Conservation (phyloP, 2,888 invertebrate species). For the Tridacna gigas region DNA sequence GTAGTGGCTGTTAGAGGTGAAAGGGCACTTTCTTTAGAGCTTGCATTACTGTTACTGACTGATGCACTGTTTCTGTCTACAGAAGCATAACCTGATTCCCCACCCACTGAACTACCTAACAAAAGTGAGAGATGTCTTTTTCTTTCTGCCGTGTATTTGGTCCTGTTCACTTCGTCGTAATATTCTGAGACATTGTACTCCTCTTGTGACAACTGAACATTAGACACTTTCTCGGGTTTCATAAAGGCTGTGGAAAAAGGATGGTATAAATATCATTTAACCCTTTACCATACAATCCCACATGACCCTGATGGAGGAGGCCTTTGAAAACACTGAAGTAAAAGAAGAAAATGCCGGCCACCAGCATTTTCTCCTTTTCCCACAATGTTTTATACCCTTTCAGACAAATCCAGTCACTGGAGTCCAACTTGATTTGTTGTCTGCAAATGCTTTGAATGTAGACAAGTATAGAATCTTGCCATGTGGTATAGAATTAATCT, state of each 20-base stretch:
- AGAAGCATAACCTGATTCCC: constrained; percentile 21
- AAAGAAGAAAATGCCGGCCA: no score
- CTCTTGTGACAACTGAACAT: constrained; percentile 54
- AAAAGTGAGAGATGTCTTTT: constrained; percentile 71
- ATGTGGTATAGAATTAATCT: no score
- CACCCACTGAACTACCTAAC: constrained; percentile 67
- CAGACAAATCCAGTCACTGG: no score
- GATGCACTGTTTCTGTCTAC: constrained; percentile 1
- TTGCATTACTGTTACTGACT: constrained; percentile 9
- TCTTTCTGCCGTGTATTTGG: constrained; percentile 73
- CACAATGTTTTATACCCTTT: no score
- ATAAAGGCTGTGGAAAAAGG: constrained; percentile 66
- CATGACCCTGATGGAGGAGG: no score
- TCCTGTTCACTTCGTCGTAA: constrained; percentile 72
- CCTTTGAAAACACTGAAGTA: no score
- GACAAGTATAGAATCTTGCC: no score
- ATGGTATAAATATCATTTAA: background rate
- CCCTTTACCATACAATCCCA: background rate
- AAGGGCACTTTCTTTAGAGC: constrained; percentile 19
- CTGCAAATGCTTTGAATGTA: no score
- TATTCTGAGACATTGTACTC: constrained; percentile 70
- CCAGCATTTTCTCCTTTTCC: no score
- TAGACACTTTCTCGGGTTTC: constrained; percentile 66
- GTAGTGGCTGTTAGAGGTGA: constrained; percentile 3
- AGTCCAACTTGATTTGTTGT: no score